Conservation (phyloP, 2,797 vertebrate species). For the Mareca strepera region DNA sequence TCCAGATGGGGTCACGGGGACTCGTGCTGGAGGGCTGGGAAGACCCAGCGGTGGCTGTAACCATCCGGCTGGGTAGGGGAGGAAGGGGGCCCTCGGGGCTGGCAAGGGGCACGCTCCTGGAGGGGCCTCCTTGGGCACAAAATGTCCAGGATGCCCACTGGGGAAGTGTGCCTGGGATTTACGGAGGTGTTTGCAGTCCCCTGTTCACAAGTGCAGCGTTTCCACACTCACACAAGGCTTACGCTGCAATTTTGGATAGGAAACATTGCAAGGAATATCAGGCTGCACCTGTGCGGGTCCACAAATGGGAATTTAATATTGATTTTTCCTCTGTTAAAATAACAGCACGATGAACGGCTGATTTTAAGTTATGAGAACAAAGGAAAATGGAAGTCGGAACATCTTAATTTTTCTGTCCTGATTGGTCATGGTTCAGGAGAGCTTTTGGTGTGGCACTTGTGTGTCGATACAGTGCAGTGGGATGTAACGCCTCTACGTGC, state of each 20-base stretch:
- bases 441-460: no score
- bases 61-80: fast-evolving
- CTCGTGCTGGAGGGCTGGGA: background rate
- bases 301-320: background rate
- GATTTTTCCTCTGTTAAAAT: background rate
- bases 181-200: background rate
- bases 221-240: background rate
- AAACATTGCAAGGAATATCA: background rate
- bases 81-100: background rate
- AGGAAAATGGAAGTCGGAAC: background rate
- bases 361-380: background rate
- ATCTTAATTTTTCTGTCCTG: background rate
- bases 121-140: background rate
- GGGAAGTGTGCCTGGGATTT: no score
- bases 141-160: no score
- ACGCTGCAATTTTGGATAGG: background rate
- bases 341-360: background rate
- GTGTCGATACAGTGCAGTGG: background rate
- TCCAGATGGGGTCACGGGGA: no score
- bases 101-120: no score
- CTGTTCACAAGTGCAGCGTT: background rate
- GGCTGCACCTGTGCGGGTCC: background rate
- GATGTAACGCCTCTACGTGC: background rate
- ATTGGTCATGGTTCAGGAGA: background rate
- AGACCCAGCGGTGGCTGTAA: background rate